phyloP scores from a whole-genome alignment of 2,888 invertebrate species.

The Globia sparganii region DNA sequence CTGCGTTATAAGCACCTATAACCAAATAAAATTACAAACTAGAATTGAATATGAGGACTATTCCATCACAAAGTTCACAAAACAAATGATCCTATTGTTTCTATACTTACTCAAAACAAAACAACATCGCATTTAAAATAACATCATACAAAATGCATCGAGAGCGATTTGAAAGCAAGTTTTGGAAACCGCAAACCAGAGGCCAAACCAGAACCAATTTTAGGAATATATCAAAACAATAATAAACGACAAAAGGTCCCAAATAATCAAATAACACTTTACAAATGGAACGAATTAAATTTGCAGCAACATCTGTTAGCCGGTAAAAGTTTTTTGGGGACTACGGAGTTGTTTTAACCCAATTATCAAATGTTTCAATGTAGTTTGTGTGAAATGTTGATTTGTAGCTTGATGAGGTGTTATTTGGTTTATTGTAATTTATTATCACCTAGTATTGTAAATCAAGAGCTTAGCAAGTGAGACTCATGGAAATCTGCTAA shows the following conservation, averaged over 20 bases:
- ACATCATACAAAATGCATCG: slow-evolving; percentile 25
- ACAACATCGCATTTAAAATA: slow-evolving; percentile 27
- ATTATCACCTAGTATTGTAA: neutral
- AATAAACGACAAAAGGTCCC: slow-evolving; percentile 46
- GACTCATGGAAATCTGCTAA: neutral
- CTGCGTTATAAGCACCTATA: no score
- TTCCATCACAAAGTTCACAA: neutral
- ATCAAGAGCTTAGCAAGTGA: no score
- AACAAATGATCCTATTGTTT: slow-evolving; percentile 15
- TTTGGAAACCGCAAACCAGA: slow-evolving; percentile 39
- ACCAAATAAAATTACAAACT: neutral
- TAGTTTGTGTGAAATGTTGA: slow-evolving; percentile 47
- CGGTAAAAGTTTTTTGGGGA: slow-evolving; percentile 54
- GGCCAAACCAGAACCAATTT: slow-evolving; percentile 24
- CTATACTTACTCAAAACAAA: neutral
- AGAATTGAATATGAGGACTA: neutral
- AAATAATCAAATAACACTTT: slow-evolving; percentile 47
- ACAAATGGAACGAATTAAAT: slow-evolving; percentile 58
- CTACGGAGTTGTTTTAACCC: slow-evolving; percentile 40
- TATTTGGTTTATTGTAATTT: neutral
- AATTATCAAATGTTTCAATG: slow-evolving; percentile 57
- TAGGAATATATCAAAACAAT: slow-evolving; percentile 49
- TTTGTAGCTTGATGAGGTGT: neutral
- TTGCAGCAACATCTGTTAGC: slow-evolving; percentile 51
- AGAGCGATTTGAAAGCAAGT: slow-evolving; percentile 25